Evolutionary conservation across 2,888 invertebrate genomes (phyloP), one percentile per base, ranked within the genome.

Genomic region (Lasioglossum calceatum): DNA sequence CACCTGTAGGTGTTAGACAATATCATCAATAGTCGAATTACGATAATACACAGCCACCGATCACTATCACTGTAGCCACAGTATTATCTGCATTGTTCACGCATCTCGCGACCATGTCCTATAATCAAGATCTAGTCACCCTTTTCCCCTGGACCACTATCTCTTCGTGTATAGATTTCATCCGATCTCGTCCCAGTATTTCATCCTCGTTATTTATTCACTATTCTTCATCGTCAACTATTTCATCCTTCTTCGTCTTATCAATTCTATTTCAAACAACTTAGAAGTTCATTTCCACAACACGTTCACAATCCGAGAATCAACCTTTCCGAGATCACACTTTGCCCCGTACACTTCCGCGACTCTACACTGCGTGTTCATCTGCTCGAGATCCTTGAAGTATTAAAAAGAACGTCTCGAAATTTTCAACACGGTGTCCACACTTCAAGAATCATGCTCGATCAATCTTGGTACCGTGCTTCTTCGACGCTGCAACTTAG

Each of bases 11-110:
- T 39, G 23, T 42, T 42, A 42, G 39, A 42, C 71, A 42, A n/a
- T 39, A 42, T n/a, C 39, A n/a, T 42, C 71, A 72, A 72, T 72
- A 39, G 36, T 71, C 71, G 39, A 76, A 74, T 27, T 73, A 73
- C 42, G 27, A 19, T 44, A 67, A 67, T 39, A 36, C 23, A 32
- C 36, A 67, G 32, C 67, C 67, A 67, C 36, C 16, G 44, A 54
- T 70, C 54, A 10, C 76, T 74, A 74, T 67, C 67, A 23, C 23
- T n/a, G 7, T 16, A 27, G 27, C 32, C 27, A 47, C 16, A 47
- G 32, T 74, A 27, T 32, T 47, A 74, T 10, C 47, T 74, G 27
- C 44, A 74, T 74, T 74, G 27, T 44, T 14, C 27, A 8, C 74
- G 27, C 23, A 72, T 72, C 72, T 72, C 42, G 42, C 72, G 42